These are phyloP conservation scores for Drosophila pseudotalamancana DNA, from an alignment of 2,888 invertebrate genomes.

Conservation along the genomic window DNA sequence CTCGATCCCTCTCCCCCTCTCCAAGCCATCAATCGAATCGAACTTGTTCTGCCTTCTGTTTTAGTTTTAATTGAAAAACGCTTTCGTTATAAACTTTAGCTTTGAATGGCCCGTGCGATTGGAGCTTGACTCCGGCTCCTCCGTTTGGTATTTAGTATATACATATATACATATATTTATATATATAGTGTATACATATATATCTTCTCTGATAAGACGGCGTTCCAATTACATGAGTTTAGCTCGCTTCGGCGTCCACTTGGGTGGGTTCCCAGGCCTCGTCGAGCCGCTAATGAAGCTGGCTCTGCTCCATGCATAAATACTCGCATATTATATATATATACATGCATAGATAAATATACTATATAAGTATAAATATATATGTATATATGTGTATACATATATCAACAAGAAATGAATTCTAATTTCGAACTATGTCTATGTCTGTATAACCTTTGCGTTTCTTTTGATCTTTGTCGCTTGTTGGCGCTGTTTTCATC, in stretches of 20 bases:
- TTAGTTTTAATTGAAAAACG: slow-evolving; percentile 75
- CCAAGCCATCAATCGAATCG: slow-evolving; percentile 5
- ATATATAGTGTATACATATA: too few relatives aligned
- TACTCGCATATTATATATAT: slow-evolving; percentile 34
- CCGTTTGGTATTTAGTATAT: slow-evolving; percentile 42
- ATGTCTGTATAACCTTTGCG: slow-evolving; percentile 31
- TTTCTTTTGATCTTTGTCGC: slow-evolving; percentile 49
- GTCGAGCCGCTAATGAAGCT: slow-evolving; percentile 65
- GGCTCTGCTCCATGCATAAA: slow-evolving; percentile 33
- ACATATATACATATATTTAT: slow-evolving; percentile 3
- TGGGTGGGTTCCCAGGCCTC: slow-evolving; percentile 68
- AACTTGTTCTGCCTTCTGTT: slow-evolving; percentile 71
- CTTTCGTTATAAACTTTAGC: slow-evolving; percentile 71
- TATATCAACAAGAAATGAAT: slow-evolving; percentile 57
- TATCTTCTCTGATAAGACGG: slow-evolving; percentile 67
- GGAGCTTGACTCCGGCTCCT: slow-evolving; percentile 36
- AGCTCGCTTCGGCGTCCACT: slow-evolving; percentile 50
- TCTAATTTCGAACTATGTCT: slow-evolving; percentile 48
- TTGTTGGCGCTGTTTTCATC: slow-evolving; percentile 28
- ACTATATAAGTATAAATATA: too few relatives aligned
- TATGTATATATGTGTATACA: slow-evolving; percentile 16
- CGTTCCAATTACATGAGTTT: slow-evolving; percentile 76
- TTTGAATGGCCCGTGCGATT: slow-evolving; percentile 58
- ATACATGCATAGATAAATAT: too few relatives aligned
- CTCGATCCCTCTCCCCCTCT: not conserved